phyloP scores from a whole-genome alignment of 2,797 vertebrate species.

The Arremon brunneinucha region DNA sequence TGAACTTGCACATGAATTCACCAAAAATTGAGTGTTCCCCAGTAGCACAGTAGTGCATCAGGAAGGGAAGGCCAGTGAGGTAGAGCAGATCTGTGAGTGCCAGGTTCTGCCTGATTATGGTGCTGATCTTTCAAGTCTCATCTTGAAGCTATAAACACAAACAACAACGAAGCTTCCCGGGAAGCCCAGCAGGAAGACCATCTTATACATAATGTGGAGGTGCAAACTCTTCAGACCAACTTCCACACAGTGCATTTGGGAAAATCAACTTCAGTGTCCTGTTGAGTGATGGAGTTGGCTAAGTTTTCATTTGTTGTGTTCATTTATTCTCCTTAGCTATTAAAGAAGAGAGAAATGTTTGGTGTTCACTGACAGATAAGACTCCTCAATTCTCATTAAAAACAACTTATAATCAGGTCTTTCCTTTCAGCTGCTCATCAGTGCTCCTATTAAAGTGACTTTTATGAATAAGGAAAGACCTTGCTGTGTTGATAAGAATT shows the following conservation, averaged over 20 bases:
- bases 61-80: constrained; percentile 77
- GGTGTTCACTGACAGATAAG: not conserved
- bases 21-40: constrained; percentile 69
- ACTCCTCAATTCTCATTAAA: not conserved
- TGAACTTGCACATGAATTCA: constrained; percentile 77
- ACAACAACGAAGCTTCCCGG: constrained; percentile 71
- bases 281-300: not conserved
- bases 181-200: constrained; percentile 65
- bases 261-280: not conserved
- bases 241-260: constrained; percentile 32
- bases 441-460: not conserved
- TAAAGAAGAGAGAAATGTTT: not conserved
- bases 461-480: not conserved
- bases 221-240: not conserved
- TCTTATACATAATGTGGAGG: constrained; percentile 40
- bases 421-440: not conserved
- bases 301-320: not conserved
- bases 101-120: constrained; percentile 81
- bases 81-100: constrained; percentile 77
- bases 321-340: constrained; percentile 34
- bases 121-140: constrained; percentile 81
- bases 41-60: not conserved
- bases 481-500: not conserved
- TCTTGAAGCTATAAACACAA: constrained; percentile 73
- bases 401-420: not conserved